Evolutionary conservation across 2,797 vertebrate genomes (phyloP).

Genomic region (Discoglossus pictus): DNA sequence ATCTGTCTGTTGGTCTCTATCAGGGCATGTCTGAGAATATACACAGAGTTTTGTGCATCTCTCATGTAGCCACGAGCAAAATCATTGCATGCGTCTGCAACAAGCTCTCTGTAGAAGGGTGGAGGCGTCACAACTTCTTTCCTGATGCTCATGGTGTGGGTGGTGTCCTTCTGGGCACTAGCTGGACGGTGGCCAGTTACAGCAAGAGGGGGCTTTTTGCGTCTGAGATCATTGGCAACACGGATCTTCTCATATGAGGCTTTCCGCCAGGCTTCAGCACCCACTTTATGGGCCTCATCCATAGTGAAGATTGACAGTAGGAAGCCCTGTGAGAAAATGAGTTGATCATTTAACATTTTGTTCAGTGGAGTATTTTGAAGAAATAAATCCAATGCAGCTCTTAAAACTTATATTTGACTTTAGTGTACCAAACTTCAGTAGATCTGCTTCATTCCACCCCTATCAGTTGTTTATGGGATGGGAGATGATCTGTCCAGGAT

Average conservation of each 20-base stretch:
- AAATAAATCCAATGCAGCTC: too few relatives aligned
- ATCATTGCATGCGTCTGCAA: conserved; percentile 13
- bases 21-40: conserved; percentile 26
- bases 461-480: too few relatives aligned
- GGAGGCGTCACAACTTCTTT: not conserved
- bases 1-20: conserved; percentile 22
- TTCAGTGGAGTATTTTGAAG: too few relatives aligned
- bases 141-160: not conserved
- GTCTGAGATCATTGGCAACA: conserved; percentile 2
- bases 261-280: conserved; percentile 40
- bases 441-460: too few relatives aligned
- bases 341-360: too few relatives aligned
- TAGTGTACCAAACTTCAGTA: too few relatives aligned
- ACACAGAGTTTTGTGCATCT: conserved; percentile 13
- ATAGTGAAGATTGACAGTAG: conserved; percentile 10
- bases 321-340: not conserved
- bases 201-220: conserved; percentile 1
- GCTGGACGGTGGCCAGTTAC: not conserved
- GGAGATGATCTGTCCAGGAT: too few relatives aligned
- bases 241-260: conserved; percentile 29
- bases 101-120: conserved; percentile 16
- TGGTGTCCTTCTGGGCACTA: not conserved
- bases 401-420: too few relatives aligned
- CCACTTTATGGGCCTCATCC: conserved; percentile 8
- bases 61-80: conserved; percentile 26